Evolutionary conservation across 2,888 invertebrate species (phyloP).

Genomic region (Catocala nupta): DNA sequence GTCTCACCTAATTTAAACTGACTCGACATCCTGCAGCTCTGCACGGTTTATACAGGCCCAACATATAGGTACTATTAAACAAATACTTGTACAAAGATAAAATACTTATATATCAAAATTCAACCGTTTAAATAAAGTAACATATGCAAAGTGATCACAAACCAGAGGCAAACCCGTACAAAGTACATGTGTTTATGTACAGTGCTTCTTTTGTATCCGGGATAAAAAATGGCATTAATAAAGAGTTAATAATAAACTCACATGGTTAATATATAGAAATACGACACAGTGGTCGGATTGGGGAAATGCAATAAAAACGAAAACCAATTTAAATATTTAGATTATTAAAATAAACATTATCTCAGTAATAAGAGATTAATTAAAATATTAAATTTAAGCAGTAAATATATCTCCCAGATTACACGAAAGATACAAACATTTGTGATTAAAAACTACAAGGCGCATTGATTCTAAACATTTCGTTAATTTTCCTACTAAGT

Average conservation of each 20-base stretch:
- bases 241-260: no score
- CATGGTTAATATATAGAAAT: no score
- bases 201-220: neutral
- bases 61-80: neutral
- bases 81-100: conserved; percentile 3
- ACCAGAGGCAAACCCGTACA: neutral
- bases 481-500: neutral
- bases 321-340: no score
- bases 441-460: neutral
- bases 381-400: conserved; percentile 1
- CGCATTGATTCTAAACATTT: neutral
- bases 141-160: neutral
- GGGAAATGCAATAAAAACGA: no score
- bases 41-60: neutral
- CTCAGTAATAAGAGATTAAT: no score
- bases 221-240: no score
- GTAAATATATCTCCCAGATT: neutral
- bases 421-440: conserved; percentile 1
- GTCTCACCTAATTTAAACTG: neutral
- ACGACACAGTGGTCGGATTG: no score
- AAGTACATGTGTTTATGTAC: neutral
- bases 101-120: neutral
- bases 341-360: no score
- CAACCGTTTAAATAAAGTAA: neutral
- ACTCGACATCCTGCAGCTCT: neutral